Conservation (phyloP, 2,113 vertebrate species). For the Campylomormyrus numenius region DNA sequence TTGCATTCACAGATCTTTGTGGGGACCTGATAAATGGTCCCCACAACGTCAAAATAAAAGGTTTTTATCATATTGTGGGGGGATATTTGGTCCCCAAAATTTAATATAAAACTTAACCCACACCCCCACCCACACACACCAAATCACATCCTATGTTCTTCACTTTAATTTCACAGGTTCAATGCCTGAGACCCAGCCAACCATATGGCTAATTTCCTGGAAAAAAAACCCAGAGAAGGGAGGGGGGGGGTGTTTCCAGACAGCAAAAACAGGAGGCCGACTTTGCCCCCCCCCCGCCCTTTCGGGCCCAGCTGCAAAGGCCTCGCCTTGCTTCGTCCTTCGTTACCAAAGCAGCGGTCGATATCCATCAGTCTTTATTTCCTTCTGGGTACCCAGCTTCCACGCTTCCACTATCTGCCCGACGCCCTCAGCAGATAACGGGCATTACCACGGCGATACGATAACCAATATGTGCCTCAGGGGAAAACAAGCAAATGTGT, state of each 20-base stretch:
- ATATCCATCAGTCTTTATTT: slow-evolving; percentile 29
- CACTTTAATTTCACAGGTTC: slow-evolving; percentile 15
- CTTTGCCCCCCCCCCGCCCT: not conserved
- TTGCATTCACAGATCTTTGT: not conserved
- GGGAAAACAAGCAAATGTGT: not conserved
- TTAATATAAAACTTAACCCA: not conserved
- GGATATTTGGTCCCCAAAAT: too few relatives aligned
- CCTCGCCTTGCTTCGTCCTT: not conserved
- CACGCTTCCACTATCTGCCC: not conserved
- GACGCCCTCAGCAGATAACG: slow-evolving; percentile 8
- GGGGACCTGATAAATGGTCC: too few relatives aligned
- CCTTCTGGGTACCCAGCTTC: not conserved
- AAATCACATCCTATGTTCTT: not conserved
- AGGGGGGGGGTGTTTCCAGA: not conserved
- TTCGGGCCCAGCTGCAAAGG: not conserved
- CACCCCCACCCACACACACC: not conserved
- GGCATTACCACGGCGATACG: not conserved
- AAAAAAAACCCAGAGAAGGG: not conserved
- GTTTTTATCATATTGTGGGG: too few relatives aligned
- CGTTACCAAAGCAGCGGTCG: slow-evolving; percentile 25
- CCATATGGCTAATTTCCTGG: slow-evolving; percentile 16
- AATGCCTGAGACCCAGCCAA: slow-evolving; percentile 6
- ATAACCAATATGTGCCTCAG: not conserved
- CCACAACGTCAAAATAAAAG: too few relatives aligned
- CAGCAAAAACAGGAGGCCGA: not conserved